Conservation (phyloP, 1,140 invertebrate species). For the Orussus abietinus region DNA sequence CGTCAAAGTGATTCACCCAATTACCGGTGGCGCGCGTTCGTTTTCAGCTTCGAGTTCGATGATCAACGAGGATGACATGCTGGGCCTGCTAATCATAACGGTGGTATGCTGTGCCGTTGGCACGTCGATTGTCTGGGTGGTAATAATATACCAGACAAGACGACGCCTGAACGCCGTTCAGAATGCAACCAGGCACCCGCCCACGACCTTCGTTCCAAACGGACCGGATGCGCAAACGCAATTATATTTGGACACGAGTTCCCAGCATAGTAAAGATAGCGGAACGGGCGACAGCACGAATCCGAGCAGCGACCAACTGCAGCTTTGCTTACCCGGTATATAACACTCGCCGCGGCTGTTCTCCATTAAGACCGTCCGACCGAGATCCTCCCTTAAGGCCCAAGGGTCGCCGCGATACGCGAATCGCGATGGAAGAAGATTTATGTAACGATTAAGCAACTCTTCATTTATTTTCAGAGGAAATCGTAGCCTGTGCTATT, state of each 20-base stretch:
- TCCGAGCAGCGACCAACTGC: slow-evolving; percentile 56
- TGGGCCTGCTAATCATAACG: slow-evolving; percentile 83
- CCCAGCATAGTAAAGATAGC: slow-evolving; percentile 59
- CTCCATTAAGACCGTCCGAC: no score
- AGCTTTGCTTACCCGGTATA: slow-evolving; percentile 45
- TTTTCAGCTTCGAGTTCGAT: slow-evolving; percentile 41
- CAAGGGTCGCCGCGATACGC: no score
- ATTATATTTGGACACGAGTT: slow-evolving; percentile 46
- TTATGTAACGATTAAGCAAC: neutral
- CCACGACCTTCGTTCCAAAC: slow-evolving; percentile 12
- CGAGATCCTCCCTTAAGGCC: no score
- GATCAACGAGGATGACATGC: slow-evolving; percentile 65
- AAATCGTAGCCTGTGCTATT: slow-evolving; percentile 33
- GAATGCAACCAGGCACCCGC: slow-evolving; percentile 20
- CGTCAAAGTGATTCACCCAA: no score
- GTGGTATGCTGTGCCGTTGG: slow-evolving; percentile 85
- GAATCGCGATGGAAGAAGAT: no score
- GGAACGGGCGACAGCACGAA: slow-evolving; percentile 61
- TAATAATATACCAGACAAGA: slow-evolving; percentile 84
- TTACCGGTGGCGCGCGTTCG: no score
- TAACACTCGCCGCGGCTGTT: no score
- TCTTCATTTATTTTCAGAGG: slow-evolving; percentile 30
- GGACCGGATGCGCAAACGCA: slow-evolving; percentile 39
- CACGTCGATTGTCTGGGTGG: slow-evolving; percentile 87
- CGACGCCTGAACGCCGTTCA: slow-evolving; percentile 55